Percentiles rank a stretch among this genome's conserved stretches.
phyloP scores from a whole-genome alignment of 2,797 vertebrate genomes.

The Iguana delicatissima region DNA sequence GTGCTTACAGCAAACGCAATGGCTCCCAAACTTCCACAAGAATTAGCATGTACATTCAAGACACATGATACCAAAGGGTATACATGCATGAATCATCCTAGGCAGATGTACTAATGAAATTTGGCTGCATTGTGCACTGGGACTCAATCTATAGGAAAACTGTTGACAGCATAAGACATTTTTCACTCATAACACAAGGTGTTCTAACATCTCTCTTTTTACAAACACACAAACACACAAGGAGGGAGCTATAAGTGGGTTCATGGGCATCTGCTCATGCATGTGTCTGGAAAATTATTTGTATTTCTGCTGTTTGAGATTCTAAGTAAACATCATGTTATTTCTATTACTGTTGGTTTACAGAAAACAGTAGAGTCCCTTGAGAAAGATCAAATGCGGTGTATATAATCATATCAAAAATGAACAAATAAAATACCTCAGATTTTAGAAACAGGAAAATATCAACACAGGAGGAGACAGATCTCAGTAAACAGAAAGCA shows the following conservation, averaged over 20 bases:
- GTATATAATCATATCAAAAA: neutral
- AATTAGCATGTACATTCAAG: neutral
- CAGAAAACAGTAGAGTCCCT: neutral
- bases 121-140: neutral
- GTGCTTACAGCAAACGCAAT: neutral
- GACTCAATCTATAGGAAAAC: neutral
- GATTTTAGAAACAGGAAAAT: conserved; percentile 26
- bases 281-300: neutral
- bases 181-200: neutral
- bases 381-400: conserved; percentile 20
- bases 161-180: neutral
- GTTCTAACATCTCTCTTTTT: neutral
- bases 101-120: neutral
- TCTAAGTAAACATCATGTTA: conserved; percentile 5
- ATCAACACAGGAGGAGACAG: neutral
- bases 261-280: neutral
- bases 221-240: neutral
- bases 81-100: neutral
- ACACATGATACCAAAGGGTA: too few relatives aligned
- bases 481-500: neutral
- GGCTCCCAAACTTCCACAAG: neutral
- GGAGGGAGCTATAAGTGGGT: too few relatives aligned
- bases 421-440: conserved; percentile 5
- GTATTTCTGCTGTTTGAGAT: conserved; percentile 1
- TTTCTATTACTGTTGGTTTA: neutral